A percentile compares a stretch with the other conserved stretches of the same genome.
Conservation (phyloP, 2,113 vertebrate species). For the Delphinus delphis region DNA sequence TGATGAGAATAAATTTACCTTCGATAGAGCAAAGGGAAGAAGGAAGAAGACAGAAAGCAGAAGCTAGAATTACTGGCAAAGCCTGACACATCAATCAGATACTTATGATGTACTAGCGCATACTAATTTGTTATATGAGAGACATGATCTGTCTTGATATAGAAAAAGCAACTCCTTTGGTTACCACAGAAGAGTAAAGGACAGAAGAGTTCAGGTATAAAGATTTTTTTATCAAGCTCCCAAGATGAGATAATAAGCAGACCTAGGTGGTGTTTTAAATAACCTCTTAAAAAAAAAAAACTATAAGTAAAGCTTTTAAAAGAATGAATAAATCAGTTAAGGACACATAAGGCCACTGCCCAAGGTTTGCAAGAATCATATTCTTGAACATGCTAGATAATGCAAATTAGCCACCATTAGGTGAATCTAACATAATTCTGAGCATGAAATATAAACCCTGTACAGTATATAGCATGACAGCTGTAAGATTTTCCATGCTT, state of each 20-base stretch:
- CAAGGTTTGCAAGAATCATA: background rate
- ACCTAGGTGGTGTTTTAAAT: background rate
- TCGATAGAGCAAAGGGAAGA: background rate
- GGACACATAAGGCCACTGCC: background rate
- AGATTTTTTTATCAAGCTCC: conserved; percentile 23
- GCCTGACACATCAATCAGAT: background rate
- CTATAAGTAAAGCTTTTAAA: background rate
- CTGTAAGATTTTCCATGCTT: background rate
- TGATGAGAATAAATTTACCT: conserved; percentile 24
- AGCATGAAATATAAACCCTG: background rate
- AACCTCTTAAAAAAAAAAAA: background rate
- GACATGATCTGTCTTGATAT: background rate
- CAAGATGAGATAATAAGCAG: conserved; percentile 19
- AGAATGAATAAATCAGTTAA: background rate
- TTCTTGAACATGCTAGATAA: background rate
- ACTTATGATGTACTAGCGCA: background rate
- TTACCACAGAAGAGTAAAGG: background rate
- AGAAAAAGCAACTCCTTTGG: conserved; percentile 6
- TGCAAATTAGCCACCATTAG: conserved; percentile 17
- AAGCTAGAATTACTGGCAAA: conserved; percentile 44
- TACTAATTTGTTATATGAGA: background rate
- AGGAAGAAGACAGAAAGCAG: background rate
- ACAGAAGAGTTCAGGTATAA: background rate
- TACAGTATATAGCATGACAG: background rate
- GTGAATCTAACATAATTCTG: background rate